Percentiles rank a stretch among this genome's conserved stretches.
Evolutionary conservation across 2,888 invertebrate genomes (phyloP).

Genomic region (Coenonympha arcania): DNA sequence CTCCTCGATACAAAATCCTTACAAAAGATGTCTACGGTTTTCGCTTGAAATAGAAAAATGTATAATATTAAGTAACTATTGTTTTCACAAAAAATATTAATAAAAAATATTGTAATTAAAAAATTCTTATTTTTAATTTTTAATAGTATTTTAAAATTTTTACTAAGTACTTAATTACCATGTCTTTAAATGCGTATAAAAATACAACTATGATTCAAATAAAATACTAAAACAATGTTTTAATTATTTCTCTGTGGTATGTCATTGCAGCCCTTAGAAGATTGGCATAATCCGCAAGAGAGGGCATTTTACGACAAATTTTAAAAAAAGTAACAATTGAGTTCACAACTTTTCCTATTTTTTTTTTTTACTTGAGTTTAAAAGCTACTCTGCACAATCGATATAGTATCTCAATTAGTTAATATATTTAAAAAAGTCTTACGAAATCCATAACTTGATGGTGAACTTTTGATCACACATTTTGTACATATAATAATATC

Average conservation of each 20-base stretch:
- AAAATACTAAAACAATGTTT: neutral
- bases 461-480: conserved; percentile 11
- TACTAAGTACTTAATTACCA: no score
- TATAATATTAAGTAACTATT: no score
- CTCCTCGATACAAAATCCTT: no score
- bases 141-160: no score
- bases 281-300: conserved; percentile 67
- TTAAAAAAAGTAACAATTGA: conserved; percentile 50
- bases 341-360: conserved; percentile 11
- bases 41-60: no score
- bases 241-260: no score
- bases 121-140: no score
- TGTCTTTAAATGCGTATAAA: no score
- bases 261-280: conserved; percentile 69
- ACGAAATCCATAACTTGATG: conserved; percentile 17
- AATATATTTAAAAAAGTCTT: conserved; percentile 17
- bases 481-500: conserved; percentile 9
- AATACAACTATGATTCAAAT: neutral
- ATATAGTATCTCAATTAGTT: neutral
- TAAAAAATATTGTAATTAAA: no score
- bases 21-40: no score
- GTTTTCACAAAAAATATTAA: no score
- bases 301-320: conserved; percentile 68
- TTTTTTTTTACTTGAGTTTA: neutral
- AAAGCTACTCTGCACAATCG: conserved; percentile 7